Conservation (phyloP, 2,797 vertebrate species). For the Myotis pilosus region DNA sequence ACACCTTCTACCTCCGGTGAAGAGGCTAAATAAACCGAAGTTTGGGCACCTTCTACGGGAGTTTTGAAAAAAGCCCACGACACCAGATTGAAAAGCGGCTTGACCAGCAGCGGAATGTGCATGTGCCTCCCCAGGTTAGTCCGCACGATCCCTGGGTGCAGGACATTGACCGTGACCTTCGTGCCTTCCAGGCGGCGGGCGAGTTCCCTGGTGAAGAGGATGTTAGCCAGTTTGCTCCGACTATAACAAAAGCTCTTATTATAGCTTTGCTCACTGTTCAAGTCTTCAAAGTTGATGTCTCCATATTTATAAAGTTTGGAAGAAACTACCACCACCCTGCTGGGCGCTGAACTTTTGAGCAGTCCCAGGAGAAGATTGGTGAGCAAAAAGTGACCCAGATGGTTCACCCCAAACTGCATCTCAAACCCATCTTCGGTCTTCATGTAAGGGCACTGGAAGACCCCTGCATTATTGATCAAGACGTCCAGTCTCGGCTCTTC, state of each 20-base stretch:
- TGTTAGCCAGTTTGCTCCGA: constrained; percentile 93
- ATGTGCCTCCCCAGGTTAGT: constrained; percentile 93
- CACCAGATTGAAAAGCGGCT: constrained; percentile 90
- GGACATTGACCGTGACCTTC: constrained; percentile 88
- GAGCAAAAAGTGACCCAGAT: constrained; percentile 96
- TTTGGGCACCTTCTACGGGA: constrained; percentile 91
- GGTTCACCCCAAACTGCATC: constrained; percentile 96
- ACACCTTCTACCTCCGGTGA: constrained; percentile 89
- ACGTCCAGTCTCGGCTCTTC: constrained; percentile 91
- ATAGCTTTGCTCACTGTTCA: constrained; percentile 91
- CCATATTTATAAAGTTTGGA: constrained; percentile 96
- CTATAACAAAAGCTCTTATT: constrained; percentile 91
- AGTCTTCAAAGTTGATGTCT: constrained; percentile 93
- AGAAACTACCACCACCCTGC: constrained; percentile 92
- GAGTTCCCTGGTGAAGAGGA: constrained; percentile 92
- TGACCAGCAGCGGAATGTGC: constrained; percentile 87
- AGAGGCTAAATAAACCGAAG: constrained; percentile 90
- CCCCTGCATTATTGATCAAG: constrained; percentile 93
- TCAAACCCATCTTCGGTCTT: constrained; percentile 96
- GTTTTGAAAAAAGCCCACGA: constrained; percentile 91
- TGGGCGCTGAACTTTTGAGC: constrained; percentile 92
- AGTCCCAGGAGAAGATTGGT: constrained; percentile 93
- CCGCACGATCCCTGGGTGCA: constrained; percentile 93
- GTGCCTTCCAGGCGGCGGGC: constrained; percentile 88
- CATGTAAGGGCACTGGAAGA: constrained; percentile 94